These are phyloP conservation scores for Thereva nobilitata DNA, from an alignment of 2,888 invertebrate genomes.

Conservation along the genomic window DNA sequence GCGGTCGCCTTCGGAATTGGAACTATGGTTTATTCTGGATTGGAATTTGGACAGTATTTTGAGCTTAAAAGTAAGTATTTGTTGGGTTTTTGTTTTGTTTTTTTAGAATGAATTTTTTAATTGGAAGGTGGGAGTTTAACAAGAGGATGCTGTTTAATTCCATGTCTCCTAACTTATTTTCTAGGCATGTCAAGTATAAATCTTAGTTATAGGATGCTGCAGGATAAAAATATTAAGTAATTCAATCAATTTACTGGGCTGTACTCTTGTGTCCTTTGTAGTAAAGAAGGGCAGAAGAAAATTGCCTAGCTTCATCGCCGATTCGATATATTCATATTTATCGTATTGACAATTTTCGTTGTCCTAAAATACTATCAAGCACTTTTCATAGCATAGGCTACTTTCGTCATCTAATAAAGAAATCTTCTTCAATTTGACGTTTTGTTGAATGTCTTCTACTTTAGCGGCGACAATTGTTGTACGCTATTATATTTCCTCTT, in stretches of 20 bases:
- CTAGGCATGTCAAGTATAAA: neutral
- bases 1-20: slow-evolving; percentile 66
- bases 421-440: no score
- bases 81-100: neutral
- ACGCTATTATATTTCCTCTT: no score
- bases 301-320: neutral
- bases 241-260: neutral
- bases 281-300: neutral
- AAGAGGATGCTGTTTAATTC: neutral
- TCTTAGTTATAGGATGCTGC: neutral
- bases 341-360: no score
- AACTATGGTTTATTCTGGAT: slow-evolving; percentile 68
- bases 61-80: slow-evolving; percentile 60
- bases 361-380: no score
- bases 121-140: neutral
- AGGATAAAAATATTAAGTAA: neutral
- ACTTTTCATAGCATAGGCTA: no score
- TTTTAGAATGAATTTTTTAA: neutral
- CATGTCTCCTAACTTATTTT: neutral
- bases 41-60: slow-evolving; percentile 70
- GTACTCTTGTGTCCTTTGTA: neutral
- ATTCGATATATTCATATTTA: neutral
- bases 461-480: no score
- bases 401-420: no score
- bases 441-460: no score